phyloP scores from a whole-genome alignment of 2,113 vertebrate species.

The Daboia siamensis region DNA sequence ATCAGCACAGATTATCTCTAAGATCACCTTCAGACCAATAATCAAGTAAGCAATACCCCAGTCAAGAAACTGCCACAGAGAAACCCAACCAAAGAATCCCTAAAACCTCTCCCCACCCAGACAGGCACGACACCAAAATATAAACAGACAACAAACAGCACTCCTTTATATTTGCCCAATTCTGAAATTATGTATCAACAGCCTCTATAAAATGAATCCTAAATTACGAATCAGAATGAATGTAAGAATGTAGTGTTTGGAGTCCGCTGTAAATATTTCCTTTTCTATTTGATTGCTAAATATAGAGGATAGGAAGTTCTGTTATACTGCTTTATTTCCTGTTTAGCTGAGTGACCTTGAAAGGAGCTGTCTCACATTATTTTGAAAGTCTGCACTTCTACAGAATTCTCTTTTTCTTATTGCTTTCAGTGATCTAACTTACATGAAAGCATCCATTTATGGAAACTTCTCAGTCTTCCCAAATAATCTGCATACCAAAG shows the following conservation, averaged over 20 bases:
- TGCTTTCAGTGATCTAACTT: not conserved
- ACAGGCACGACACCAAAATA: too few relatives aligned
- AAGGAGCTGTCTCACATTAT: not conserved
- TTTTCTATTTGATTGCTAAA: not conserved
- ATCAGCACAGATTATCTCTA: too few relatives aligned
- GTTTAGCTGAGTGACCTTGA: not conserved
- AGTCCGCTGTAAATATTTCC: not conserved
- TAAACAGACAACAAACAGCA: too few relatives aligned
- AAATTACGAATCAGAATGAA: not conserved
- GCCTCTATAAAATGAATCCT: not conserved
- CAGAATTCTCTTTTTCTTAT: not conserved
- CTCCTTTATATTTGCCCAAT: not conserved
- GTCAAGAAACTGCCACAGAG: too few relatives aligned
- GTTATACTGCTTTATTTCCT: not conserved
- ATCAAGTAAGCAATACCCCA: too few relatives aligned
- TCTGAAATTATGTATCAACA: not conserved
- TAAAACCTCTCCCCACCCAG: too few relatives aligned
- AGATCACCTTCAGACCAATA: too few relatives aligned
- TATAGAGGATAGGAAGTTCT: not conserved
- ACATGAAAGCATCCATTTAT: conserved; percentile 2
- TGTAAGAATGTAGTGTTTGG: not conserved
- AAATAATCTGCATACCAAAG: not conserved
- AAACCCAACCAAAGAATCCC: too few relatives aligned
- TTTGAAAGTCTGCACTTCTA: not conserved
- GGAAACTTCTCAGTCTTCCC: not conserved